Percentiles rank a stretch among this genome's conserved stretches.
These are phyloP conservation scores for Dinocampus coccinellae DNA, from an alignment of 2,888 invertebrate genomes.

Conservation along the genomic window DNA sequence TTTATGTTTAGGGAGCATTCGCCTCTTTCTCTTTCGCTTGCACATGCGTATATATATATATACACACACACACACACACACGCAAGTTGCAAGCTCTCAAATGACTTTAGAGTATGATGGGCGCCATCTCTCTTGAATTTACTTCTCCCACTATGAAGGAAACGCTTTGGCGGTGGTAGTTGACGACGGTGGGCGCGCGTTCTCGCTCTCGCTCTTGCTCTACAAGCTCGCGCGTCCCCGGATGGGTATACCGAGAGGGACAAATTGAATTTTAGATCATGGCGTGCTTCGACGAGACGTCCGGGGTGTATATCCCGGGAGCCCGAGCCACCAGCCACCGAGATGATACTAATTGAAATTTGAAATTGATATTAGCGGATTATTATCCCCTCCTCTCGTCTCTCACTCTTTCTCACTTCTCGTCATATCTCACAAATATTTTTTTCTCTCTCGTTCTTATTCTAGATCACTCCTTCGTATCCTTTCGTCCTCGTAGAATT, in stretches of 20 bases:
- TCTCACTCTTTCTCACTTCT: slow-evolving; percentile 18
- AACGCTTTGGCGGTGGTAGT: too few species aligned
- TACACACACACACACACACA: too few species aligned
- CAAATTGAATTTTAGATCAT: slow-evolving; percentile 70
- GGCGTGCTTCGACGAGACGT: slow-evolving; percentile 63
- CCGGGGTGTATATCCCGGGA: slow-evolving; percentile 50
- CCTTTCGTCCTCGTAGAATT: neutral
- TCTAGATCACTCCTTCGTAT: too few species aligned
- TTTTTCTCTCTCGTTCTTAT: too few species aligned
- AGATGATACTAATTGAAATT: slow-evolving; percentile 70
- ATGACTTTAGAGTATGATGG: neutral
- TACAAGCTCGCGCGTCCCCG: slow-evolving; percentile 31
- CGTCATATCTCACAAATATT: too few species aligned
- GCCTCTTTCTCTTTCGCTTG: neutral
- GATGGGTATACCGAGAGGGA: slow-evolving; percentile 58
- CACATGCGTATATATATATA: neutral
- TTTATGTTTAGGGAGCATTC: slow-evolving; percentile 38
- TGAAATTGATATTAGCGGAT: slow-evolving; percentile 70
- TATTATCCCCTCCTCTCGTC: slow-evolving; percentile 58
- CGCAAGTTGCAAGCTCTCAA: neutral
- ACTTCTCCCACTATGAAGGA: slow-evolving; percentile 36
- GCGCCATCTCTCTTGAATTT: slow-evolving; percentile 34
- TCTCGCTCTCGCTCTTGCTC: slow-evolving; percentile 1
- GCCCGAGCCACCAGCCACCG: slow-evolving; percentile 52
- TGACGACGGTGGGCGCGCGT: neutral